These are phyloP conservation scores for Diprion similis DNA, from an alignment of 1,140 invertebrate species.

Conservation along the genomic window DNA sequence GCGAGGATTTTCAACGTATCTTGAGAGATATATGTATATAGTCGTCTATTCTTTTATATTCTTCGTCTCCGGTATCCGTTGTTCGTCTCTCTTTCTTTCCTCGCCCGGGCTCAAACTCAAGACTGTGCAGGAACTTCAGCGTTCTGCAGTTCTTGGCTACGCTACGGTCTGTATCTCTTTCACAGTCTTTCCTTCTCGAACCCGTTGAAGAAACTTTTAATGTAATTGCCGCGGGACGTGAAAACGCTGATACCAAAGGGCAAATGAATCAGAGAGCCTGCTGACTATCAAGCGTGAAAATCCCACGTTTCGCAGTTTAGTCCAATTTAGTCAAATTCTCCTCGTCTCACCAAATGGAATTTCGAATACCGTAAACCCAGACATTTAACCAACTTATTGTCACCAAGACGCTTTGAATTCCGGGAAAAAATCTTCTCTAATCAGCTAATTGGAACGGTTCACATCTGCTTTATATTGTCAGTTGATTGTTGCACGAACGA, in stretches of 20 bases:
- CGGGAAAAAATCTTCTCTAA: too few species aligned
- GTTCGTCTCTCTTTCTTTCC: conserved; percentile 11
- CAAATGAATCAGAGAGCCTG: conserved; percentile 1
- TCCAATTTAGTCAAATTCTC: not conserved
- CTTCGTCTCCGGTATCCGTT: not conserved
- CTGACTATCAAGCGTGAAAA: not conserved
- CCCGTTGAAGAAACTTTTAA: conserved; percentile 44
- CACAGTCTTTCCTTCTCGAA: conserved; percentile 28
- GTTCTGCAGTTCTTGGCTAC: not conserved
- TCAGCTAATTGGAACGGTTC: too few species aligned
- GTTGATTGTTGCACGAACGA: too few species aligned
- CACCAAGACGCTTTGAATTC: too few species aligned
- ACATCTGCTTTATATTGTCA: too few species aligned
- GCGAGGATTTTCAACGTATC: not conserved
- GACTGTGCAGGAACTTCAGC: not conserved
- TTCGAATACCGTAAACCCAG: not conserved
- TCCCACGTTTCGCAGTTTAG: not conserved
- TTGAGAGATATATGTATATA: not conserved
- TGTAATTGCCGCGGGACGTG: conserved; percentile 47
- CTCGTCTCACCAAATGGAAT: not conserved
- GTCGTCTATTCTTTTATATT: not conserved
- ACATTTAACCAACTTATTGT: too few species aligned
- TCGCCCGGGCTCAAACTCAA: not conserved
- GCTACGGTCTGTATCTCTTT: not conserved
- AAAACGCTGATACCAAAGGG: conserved; percentile 43